phyloP scores from a whole-genome alignment of 2,888 invertebrate species.

The Ophion ellenae region DNA sequence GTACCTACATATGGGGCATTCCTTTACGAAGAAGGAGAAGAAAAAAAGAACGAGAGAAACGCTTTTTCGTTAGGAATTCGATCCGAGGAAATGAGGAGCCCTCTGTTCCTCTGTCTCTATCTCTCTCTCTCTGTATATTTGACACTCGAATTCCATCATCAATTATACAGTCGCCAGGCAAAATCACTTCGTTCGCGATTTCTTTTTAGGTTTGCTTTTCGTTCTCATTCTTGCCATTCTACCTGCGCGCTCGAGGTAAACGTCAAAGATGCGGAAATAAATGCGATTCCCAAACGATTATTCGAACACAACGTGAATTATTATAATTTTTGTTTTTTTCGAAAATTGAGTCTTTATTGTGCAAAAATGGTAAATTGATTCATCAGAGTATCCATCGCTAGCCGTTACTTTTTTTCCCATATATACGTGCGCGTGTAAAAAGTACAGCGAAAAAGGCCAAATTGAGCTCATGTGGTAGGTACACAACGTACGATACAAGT shows the following conservation, averaged over 20 bases:
- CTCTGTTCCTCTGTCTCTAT: neutral
- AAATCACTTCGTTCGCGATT: no score
- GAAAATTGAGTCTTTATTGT: no score
- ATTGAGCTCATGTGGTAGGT: neutral
- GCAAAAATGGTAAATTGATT: no score
- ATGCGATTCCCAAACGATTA: neutral
- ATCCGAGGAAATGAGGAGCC: neutral
- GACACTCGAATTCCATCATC: neutral
- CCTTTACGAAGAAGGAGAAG: neutral
- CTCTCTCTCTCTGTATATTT: neutral
- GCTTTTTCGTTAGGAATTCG: neutral
- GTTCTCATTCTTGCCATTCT: no score
- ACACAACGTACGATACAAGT: neutral
- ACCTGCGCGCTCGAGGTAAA: no score
- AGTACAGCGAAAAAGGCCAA: neutral
- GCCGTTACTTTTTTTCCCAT: no score
- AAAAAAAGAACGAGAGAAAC: neutral
- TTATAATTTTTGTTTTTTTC: no score
- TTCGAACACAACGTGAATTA: no score
- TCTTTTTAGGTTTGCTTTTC: no score
- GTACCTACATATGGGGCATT: constrained; percentile 22
- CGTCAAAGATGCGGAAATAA: neutral
- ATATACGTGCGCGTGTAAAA: neutral
- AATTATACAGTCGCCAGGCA: neutral
- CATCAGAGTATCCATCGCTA: no score